phyloP scores from a whole-genome alignment of 2,797 vertebrate species.

The Argyrosomus regius region DNA sequence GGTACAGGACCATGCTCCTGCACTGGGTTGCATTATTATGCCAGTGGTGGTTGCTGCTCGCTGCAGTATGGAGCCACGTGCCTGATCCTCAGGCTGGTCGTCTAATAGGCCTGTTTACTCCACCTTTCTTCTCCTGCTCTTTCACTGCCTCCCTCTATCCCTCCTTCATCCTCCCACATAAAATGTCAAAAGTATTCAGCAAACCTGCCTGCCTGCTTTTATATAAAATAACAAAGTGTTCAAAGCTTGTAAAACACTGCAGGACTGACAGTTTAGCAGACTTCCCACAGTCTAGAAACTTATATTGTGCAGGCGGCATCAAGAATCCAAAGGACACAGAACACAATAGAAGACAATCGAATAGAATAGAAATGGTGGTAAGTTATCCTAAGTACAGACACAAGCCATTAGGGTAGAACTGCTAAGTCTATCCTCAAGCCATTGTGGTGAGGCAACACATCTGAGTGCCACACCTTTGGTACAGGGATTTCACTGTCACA shows the following conservation, averaged over 20 bases:
- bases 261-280: conserved; percentile 84
- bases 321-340: conserved; percentile 24
- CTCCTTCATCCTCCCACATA: conserved; percentile 76
- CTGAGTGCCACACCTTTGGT: conserved; percentile 48
- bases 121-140: conserved; percentile 57
- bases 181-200: conserved; percentile 77
- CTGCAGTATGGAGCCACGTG: conserved; percentile 72
- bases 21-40: conserved; percentile 44
- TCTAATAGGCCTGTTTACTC: conserved; percentile 79
- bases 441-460: conserved; percentile 37
- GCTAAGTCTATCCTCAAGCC: conserved; percentile 29
- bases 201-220: conserved; percentile 74
- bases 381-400: conserved; percentile 25
- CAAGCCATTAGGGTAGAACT: conserved; percentile 35
- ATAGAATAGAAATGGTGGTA: conserved; percentile 2
- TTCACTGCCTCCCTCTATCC: conserved; percentile 40
- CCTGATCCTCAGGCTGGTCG: conserved; percentile 65
- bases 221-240: conserved; percentile 83
- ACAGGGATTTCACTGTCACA: conserved; percentile 24
- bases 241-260: conserved; percentile 79
- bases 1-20: conserved; percentile 24
- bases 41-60: conserved; percentile 29
- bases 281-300: conserved; percentile 70
- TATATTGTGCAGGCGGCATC: conserved; percentile 53
- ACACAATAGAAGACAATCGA: conserved; percentile 1